Conservation (phyloP, 2,797 vertebrate species). For the Furcifer pardalis region DNA sequence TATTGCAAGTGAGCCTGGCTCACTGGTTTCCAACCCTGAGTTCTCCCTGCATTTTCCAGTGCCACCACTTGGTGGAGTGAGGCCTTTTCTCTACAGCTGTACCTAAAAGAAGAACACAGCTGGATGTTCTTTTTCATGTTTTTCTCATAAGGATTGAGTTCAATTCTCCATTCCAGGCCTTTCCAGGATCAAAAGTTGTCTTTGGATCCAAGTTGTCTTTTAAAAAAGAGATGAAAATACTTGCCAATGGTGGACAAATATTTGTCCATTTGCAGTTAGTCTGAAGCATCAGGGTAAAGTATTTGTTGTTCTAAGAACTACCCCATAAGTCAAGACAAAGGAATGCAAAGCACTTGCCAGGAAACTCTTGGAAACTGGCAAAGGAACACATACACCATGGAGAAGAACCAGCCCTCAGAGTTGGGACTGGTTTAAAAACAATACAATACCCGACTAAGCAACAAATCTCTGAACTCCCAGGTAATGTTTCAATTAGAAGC, state of each 20-base stretch:
- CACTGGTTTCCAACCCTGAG: too few species aligned
- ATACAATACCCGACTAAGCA: slow-evolving; percentile 7
- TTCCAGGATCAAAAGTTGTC: background rate
- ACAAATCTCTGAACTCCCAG: slow-evolving; percentile 42
- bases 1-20: too few species aligned
- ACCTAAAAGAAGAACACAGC: too few species aligned
- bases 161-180: background rate
- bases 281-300: slow-evolving; percentile 6
- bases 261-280: background rate
- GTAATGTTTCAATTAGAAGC: slow-evolving; percentile 13
- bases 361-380: slow-evolving; percentile 38
- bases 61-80: too few species aligned
- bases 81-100: background rate
- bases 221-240: background rate
- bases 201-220: slow-evolving; percentile 10
- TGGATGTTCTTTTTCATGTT: background rate
- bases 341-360: slow-evolving; percentile 33
- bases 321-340: slow-evolving; percentile 24
- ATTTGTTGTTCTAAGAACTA: slow-evolving; percentile 21
- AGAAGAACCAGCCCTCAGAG: background rate
- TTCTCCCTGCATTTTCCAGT: too few species aligned
- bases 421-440: slow-evolving; percentile 12
- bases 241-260: slow-evolving; percentile 7
- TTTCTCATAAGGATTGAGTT: background rate
- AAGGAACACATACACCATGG: slow-evolving; percentile 43